phyloP scores from a whole-genome alignment of 2,113 vertebrate genomes.

The Phocoena sinus region DNA sequence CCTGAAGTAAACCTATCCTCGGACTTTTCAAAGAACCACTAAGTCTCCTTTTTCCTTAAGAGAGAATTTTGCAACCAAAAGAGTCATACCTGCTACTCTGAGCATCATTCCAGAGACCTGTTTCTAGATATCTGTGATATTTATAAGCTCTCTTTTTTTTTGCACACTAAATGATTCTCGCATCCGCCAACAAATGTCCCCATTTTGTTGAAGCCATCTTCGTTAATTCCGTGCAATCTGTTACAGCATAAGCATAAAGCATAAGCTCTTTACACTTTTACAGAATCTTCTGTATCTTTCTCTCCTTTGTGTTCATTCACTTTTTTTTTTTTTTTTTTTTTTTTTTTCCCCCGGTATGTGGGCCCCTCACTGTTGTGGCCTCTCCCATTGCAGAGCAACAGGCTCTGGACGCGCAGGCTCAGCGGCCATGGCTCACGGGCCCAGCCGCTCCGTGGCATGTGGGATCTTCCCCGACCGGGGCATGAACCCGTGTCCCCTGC shows the following conservation, averaged over 20 bases:
- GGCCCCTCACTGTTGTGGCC: too few relatives aligned
- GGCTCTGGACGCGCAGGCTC: too few relatives aligned
- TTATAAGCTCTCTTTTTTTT: neutral
- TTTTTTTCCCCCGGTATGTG: too few relatives aligned
- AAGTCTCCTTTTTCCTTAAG: neutral
- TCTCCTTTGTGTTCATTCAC: neutral
- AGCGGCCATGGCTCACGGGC: too few relatives aligned
- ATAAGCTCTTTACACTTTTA: neutral
- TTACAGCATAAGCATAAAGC: neutral
- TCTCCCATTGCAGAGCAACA: too few relatives aligned
- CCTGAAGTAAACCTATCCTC: neutral
- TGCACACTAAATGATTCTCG: neutral
- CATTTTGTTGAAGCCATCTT: neutral
- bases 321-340: too few relatives aligned
- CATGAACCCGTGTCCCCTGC: too few relatives aligned
- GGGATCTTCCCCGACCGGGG: too few relatives aligned
- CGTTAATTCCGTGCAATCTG: neutral
- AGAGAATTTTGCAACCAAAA: neutral
- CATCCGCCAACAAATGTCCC: neutral
- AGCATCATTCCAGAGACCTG: neutral
- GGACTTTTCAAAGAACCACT: neutral
- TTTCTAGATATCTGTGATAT: neutral
- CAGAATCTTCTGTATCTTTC: neutral
- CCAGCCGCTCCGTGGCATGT: too few relatives aligned
- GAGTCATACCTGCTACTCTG: neutral